phyloP scores from a whole-genome alignment of 2,888 invertebrate genomes.

The Rhagonycha lutea region DNA sequence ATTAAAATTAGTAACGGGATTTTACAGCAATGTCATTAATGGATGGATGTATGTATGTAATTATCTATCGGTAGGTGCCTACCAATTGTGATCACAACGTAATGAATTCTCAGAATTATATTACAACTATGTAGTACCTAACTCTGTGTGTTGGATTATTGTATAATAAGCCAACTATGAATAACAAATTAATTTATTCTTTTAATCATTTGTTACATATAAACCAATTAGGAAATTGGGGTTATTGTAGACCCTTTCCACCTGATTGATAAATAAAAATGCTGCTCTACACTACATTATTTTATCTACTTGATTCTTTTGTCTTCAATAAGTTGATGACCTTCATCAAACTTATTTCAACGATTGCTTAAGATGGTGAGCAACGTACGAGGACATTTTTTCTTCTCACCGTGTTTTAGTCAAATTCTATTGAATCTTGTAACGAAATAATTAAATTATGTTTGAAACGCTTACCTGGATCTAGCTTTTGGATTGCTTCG shows the following conservation, averaged over 20 bases:
- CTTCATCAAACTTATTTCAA: neutral
- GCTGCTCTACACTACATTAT: neutral
- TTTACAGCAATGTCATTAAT: neutral
- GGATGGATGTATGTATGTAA: neutral
- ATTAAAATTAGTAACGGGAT: slow-evolving; percentile 2
- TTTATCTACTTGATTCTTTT: neutral
- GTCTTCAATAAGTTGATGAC: neutral
- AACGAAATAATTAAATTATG: too few relatives aligned
- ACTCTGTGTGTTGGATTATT: neutral
- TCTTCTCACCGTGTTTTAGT: neutral
- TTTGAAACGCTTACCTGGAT: too few relatives aligned
- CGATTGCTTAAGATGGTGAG: neutral
- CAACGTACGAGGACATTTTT: neutral
- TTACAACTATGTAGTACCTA: neutral
- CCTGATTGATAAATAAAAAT: neutral
- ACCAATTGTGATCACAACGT: neutral
- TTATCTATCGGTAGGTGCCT: neutral
- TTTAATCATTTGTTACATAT: neutral
- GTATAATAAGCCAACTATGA: neutral
- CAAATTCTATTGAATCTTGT: too few relatives aligned
- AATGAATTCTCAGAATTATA: neutral
- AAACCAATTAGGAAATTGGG: neutral
- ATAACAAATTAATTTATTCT: neutral
- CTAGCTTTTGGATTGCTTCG: neutral
- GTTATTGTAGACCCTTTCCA: neutral